Evolutionary conservation across 2,888 invertebrate genomes (phyloP), one percentile per base, ranked within the genome.

Genomic region (Zaprionus lineosus): DNA sequence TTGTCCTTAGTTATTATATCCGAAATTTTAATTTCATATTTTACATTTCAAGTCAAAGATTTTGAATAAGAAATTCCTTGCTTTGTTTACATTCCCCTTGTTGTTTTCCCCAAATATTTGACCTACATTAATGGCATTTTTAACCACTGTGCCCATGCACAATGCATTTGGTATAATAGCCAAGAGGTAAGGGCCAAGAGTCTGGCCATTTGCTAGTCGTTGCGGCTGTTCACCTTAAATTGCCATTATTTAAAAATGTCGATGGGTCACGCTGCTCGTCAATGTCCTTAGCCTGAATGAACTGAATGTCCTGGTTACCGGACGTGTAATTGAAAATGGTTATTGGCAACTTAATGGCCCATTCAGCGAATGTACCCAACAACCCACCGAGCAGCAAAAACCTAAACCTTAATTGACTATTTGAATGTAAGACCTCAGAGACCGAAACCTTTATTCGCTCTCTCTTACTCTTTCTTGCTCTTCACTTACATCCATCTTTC

Each of bases 241-340:
- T 62, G 72, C 63, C 58, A 74, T 77, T 84, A 81, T 84, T 78
- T 84, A 65, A 81, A 83, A 84, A 78, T 81, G 78, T 81, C 70
- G 82, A 78, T 70, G 77, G 84, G 82, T 81, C 74, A 84, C 66
- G 62, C 60, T 44, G 50, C 56, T 66, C 76, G 73, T 65, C 73
- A 62, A 58, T 61, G 73, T 56, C 61, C 61, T 28, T 19, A 15
- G 14, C 26, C 16, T 6, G 40, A 16, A 51, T 46, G 41, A 43
- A 12, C 29, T 8, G 50, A n/a, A n/a, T 18, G 28, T 14, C 16
- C 31, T 28, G 43, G 40, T n/a, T n/a, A 34, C 40, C 43, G 14
- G 29, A 48, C 51, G 44, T 73, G 74, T 84, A 84, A 78, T 78
- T 78, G 78, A 78, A 79, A 79, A 84, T 73, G 69, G 79, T 84